Evolutionary conservation across 2,797 vertebrate genomes (phyloP), one percentile per base, ranked within the genome.

Genomic region (Dromococcyx pavoninus): DNA sequence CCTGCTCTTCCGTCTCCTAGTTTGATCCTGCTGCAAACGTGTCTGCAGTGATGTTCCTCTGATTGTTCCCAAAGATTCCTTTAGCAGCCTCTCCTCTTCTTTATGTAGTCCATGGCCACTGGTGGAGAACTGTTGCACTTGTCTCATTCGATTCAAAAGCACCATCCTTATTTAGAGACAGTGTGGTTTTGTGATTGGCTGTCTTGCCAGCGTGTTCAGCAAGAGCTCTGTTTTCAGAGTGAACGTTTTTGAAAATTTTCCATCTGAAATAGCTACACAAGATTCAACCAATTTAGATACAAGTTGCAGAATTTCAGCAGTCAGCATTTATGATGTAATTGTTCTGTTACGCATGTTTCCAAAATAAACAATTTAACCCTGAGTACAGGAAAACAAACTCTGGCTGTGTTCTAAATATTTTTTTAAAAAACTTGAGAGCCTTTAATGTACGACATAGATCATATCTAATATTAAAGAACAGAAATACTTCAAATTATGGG

Each of bases 121-220:
- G 39, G 24, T 50, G 32, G 11, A 67, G 51, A 69, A 2, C 44
- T 35, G n/a, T 19, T 61, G 53, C 9, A 3, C 39, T 76, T 37
- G 10, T 39, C 24, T 32, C 25, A 0, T 11, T 24, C 16, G 37
- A 24, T 46, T 33, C 32, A 24, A 30, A 74, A 79, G 66, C 46
- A 1, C 6, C 30, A 1, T 8, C 18, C 37, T 37, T 14, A 9
- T 10, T 18, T 17, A 28, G 39, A 70, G 66, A 64, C 75, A 32
- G 22, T 0, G 0, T 44, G 41, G 1, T 32, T 46, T 50, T 65
- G 4, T 25, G 48, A 15, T 5, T 9, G 8, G 37, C n/a, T 16
- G 14, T 46, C 24, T 81, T 7, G 1, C 18, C 51, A 65, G 41
- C 19, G 17, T 39, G 13, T 56, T 69, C 25, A 35, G 41, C 56